Evolutionary conservation across 2,113 vertebrate genomes (phyloP), one percentile per base, ranked within the genome.

Genomic region (Trogon melanurus): DNA sequence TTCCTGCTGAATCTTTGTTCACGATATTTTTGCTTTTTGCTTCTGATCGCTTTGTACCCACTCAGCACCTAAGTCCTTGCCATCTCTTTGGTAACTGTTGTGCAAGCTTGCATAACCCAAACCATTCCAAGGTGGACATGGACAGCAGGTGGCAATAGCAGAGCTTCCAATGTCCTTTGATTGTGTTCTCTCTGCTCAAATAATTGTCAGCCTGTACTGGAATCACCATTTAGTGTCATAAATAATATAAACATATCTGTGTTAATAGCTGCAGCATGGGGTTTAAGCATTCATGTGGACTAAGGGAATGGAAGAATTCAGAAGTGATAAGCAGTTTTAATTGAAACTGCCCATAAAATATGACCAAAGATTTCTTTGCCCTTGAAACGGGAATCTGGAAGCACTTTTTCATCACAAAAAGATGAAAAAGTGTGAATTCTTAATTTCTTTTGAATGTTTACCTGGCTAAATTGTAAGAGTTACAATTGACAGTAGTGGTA

Each of bases 121-220:
- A 72, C 41, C n/a, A 18, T 58, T 90, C 71, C 56, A 50, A 83
- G 69, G 80, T 62, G 69, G 56, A 51, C 4, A 4, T 79, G 66
- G 50, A 87, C 74, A 93, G 81, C 90, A 91, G 88, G 62, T 93
- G 85, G 86, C 88, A 93, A 95, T n/a, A 93, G 81, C 80, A 93
- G 73, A 83, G 64, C 78, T 85, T 79, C 36, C 67, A 83, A 54
- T 67, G 62, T 79, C 25, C 56, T 88, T 71, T 70, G 56, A 19
- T 79, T 69, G 12, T 8, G 0, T 80, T 89, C 29, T 76, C 51
- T 78, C 45, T 6, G 22, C 51, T 88, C 51, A 76, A 70, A 20
- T 62, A 81, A 62, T 47, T 85, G 73, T 53, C 58, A 90, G 17
- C 29, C 30, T 51, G 13, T 60, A 58, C 27, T 70, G 32, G 22